Evolutionary conservation across 30 jellyfish, hydroid and myxozoan genomes (phyloP), one percentile per base, ranked within the genome.

Genomic region (Chrysaora quinquecirrha): DNA sequence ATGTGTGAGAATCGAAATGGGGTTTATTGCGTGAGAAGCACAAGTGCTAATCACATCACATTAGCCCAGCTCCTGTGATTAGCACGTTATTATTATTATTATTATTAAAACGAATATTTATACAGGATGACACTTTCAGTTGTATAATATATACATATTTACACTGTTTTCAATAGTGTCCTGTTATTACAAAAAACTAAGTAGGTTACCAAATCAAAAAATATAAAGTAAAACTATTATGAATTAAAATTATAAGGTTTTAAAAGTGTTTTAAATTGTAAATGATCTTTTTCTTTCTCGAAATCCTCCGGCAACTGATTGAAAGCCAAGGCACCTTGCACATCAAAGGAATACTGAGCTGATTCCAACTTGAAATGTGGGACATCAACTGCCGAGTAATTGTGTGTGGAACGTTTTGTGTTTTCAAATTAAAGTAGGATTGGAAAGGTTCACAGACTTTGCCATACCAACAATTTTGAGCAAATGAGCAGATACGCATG

Each of bases 241-340:
- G n/a, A n/a, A n/a, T n/a, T n/a, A n/a, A n/a, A n/a, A n/a, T n/a
- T n/a, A n/a, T 6, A 43, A 16, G 9, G 58, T 43, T 43, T 43
- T 43, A 43, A 43, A 43, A 43, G 58, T 43, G 58, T 43, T 43
- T 43, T 16, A 43, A 43, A 43, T 43, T 43, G 9, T 43, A 16
- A 43, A 9, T 43, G 58, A 43, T n/a, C n/a, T 43, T 43, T 43
- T 43, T 43, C 58, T 43, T 43, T 43, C 58, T 43, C 12, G 16
- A 43, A 43, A 6, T 43, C 16, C 58, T 43, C 58, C 16, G 58
- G 58, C 58, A 43, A 43, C 9, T 43, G 9, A 43, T 43, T 43
- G 58, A 43, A 43, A 43, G 58, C 58, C 58, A 43, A 43, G 58
- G 58, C 58, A 9, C 58, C 58, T 43, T 43, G 58, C 16, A 43